A percentile compares a stretch with the other conserved stretches of the same genome.
Conservation (phyloP, 2,113 vertebrate species). For the Mobula hypostoma region DNA sequence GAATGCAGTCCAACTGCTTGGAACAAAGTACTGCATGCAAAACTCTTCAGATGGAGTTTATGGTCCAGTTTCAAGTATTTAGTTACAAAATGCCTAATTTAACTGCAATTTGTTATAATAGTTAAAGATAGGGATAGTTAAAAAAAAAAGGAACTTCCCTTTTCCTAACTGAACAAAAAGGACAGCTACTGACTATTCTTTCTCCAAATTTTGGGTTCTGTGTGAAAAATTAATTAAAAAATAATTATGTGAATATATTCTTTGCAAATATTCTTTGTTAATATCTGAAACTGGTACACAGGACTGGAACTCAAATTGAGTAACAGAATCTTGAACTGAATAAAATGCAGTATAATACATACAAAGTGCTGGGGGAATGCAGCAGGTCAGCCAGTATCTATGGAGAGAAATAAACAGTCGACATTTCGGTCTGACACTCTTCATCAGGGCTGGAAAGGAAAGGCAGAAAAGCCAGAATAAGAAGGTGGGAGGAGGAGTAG, state of each 20-base stretch:
- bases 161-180: background rate
- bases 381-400: no score
- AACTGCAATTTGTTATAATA: background rate
- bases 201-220: background rate
- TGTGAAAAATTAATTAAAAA: background rate
- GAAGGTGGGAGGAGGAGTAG: no score
- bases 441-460: no score
- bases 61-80: background rate
- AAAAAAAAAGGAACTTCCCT: background rate
- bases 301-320: background rate
- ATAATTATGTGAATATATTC: background rate
- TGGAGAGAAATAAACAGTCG: no score
- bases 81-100: background rate
- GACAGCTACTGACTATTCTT: background rate
- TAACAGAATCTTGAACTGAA: background rate
- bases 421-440: no score
- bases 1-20: background rate
- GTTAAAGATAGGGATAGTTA: background rate
- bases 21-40: background rate
- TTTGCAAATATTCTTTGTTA: background rate
- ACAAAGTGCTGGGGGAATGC: no score
- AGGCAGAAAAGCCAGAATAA: no score
- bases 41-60: background rate
- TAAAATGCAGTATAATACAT: background rate
- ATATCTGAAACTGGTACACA: background rate